Conservation (phyloP, 1,140 invertebrate genomes). For the Chironomus striatipennis region DNA sequence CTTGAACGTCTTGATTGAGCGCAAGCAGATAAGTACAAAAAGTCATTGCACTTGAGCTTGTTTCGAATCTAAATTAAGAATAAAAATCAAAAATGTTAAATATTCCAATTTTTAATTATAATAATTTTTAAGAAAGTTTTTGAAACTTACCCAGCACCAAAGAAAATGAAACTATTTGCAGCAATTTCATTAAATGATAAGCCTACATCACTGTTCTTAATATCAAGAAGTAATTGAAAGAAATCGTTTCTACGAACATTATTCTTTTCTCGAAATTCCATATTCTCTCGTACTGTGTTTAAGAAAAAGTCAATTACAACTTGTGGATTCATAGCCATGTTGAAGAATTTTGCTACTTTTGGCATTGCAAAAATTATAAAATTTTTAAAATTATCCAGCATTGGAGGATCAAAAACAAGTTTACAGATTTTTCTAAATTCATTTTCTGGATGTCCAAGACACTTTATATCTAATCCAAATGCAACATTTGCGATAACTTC, state of each 20-base stretch:
- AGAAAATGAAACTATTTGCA: conserved; percentile 49
- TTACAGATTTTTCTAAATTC: conserved; percentile 35
- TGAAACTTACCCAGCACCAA: conserved; percentile 41
- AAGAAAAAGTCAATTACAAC: conserved; percentile 44
- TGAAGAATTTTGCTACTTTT: conserved; percentile 9
- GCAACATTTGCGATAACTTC: conserved; percentile 51
- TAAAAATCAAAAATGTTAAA: too few species aligned
- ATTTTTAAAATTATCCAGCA: background rate
- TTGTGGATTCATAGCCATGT: conserved; percentile 36
- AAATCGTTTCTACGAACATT: conserved; percentile 48
- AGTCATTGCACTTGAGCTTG: conserved; percentile 52
- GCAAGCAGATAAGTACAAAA: conserved; percentile 51
- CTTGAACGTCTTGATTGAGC: conserved; percentile 48
- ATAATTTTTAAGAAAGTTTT: background rate
- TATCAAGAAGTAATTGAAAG: conserved; percentile 50
- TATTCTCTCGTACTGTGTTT: conserved; percentile 45
- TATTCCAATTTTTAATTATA: too few species aligned
- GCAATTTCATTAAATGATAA: conserved; percentile 42
- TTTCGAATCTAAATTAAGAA: conserved; percentile 60
- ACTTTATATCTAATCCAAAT: conserved; percentile 48
- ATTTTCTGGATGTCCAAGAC: conserved; percentile 43
- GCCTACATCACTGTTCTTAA: conserved; percentile 35
- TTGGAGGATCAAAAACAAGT: background rate
- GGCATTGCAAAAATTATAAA: background rate
- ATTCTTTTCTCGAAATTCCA: conserved; percentile 43